A percentile compares a stretch with the other conserved stretches of the same genome.
Evolutionary conservation across 1,140 invertebrate species (phyloP).

Genomic region (Laodelphax striatellus): DNA sequence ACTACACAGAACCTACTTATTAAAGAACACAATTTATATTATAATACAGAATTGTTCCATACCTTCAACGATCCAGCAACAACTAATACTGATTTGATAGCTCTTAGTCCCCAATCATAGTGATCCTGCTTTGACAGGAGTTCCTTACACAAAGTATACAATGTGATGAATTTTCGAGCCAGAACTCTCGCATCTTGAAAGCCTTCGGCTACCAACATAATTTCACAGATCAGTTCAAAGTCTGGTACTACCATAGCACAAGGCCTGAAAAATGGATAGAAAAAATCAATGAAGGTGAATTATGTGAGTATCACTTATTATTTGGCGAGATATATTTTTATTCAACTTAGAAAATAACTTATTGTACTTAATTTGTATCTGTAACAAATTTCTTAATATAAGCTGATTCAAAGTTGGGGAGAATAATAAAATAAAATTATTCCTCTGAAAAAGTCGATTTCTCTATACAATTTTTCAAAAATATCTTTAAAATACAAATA

Average conservation of each 20-base stretch:
- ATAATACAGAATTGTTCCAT: too few species aligned
- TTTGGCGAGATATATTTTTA: too few species aligned
- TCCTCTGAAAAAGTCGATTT: too few species aligned
- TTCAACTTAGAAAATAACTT: too few species aligned
- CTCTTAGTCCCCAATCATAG: slow-evolving; percentile 92
- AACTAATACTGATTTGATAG: slow-evolving; percentile 92
- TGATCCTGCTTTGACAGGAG: slow-evolving; percentile 94
- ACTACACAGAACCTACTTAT: too few species aligned
- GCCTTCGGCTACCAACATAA: slow-evolving; percentile 96
- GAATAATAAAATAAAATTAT: too few species aligned
- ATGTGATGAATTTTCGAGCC: slow-evolving; percentile 90
- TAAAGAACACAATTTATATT: too few species aligned
- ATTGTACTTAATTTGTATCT: too few species aligned
- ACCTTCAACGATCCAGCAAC: slow-evolving; percentile 90
- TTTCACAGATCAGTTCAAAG: slow-evolving; percentile 95
- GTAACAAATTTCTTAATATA: too few species aligned
- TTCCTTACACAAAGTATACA: slow-evolving; percentile 91
- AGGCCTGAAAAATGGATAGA: slow-evolving; percentile 43
- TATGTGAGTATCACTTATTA: neutral
- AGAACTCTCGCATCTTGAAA: slow-evolving; percentile 89
- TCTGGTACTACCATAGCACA: slow-evolving; percentile 98
- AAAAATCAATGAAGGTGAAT: neutral
- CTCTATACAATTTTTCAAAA: too few species aligned
- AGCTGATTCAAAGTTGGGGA: too few species aligned
- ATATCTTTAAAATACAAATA: too few species aligned